Evolutionary conservation across 37 sponge, comb jelly and placozoan genomes (phyloP).

Genomic region (Spongia lamella): DNA sequence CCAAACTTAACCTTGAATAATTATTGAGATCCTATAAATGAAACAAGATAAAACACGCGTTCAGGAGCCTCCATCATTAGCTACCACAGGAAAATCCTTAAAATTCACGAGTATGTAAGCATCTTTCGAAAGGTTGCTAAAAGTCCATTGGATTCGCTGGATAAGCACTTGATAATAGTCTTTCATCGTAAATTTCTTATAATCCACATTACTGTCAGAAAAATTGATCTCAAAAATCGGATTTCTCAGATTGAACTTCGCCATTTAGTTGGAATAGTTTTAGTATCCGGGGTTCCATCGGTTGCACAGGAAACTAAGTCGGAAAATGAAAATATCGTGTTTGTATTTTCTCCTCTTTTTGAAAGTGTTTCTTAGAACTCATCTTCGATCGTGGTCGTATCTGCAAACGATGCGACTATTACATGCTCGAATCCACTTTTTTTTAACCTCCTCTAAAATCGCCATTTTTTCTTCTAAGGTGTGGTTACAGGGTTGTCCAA

Average conservation of each 20-base stretch:
- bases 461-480: conserved; percentile 74
- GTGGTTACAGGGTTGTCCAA: conserved; percentile 80
- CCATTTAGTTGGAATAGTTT: conserved; percentile 67
- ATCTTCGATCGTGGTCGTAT: conserved; percentile 79
- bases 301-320: conserved; percentile 47
- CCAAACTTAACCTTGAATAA: no score
- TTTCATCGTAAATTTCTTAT: conserved; percentile 57
- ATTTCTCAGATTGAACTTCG: conserved; percentile 60
- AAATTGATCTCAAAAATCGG: conserved; percentile 75
- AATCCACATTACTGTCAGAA: conserved; percentile 21
- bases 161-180: conserved; percentile 55
- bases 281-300: conserved; percentile 52
- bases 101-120: conserved; percentile 69
- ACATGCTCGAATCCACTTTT: conserved; percentile 67
- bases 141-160: conserved; percentile 62
- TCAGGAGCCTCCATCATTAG: conserved; percentile 61
- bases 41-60: conserved; percentile 56
- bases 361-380: conserved; percentile 55
- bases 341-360: conserved; percentile 54
- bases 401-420: conserved; percentile 78
- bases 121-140: conserved; percentile 26
- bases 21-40: conserved; percentile 52
- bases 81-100: conserved; percentile 72
- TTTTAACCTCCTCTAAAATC: conserved; percentile 73
- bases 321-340: conserved; percentile 61